phyloP scores from a whole-genome alignment of 1,140 invertebrate species.

The Tribolium madens region DNA sequence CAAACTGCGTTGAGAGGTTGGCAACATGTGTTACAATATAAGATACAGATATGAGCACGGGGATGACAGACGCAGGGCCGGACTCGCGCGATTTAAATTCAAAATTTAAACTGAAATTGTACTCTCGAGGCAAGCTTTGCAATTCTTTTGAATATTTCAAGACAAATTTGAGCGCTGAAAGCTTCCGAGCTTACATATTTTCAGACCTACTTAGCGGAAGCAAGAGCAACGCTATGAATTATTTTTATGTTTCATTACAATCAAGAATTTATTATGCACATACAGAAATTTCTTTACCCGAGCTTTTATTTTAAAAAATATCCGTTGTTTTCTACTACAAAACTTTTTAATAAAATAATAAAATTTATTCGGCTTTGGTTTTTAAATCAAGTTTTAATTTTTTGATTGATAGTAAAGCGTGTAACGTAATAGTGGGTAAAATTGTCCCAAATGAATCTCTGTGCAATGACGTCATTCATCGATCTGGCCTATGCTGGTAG shows the following conservation, averaged over 20 bases:
- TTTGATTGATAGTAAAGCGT: background rate
- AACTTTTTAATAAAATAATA: too few relatives aligned
- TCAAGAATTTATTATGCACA: background rate
- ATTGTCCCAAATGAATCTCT: conserved; percentile 44
- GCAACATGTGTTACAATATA: conserved; percentile 50
- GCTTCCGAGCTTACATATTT: conserved; percentile 1
- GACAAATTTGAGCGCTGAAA: conserved; percentile 18
- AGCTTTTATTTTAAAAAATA: too few relatives aligned
- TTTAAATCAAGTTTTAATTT: background rate
- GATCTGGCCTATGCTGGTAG: conserved; percentile 42
- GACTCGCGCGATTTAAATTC: too few relatives aligned
- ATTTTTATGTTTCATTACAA: conserved; percentile 27
- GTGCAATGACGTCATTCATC: conserved; percentile 49
- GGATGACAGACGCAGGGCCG: conserved; percentile 34
- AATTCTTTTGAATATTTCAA: conserved; percentile 5
- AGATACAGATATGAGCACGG: conserved; percentile 49
- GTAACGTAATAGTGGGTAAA: background rate
- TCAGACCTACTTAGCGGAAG: background rate
- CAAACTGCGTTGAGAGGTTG: conserved; percentile 46
- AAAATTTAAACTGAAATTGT: background rate
- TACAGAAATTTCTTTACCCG: background rate
- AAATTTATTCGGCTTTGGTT: too few relatives aligned
- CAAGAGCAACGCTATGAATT: background rate
- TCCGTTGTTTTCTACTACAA: too few relatives aligned
- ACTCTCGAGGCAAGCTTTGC: background rate